Base-by-base conservation (phyloP, 53 echinoderm and acorn worm genomes). In the Apostichopus leukothele region DNA sequence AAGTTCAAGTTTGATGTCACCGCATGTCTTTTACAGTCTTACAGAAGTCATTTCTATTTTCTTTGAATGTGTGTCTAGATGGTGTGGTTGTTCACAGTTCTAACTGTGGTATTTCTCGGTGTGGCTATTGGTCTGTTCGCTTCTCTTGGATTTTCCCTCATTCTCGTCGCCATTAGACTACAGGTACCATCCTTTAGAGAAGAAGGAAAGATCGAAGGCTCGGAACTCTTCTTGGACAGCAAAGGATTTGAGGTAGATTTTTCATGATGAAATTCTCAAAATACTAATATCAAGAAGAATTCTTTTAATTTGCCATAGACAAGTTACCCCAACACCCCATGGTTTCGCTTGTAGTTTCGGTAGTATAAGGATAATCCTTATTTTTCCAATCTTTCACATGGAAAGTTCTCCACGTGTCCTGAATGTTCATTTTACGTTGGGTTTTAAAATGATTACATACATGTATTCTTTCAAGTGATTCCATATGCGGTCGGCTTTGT, bases 41-140 rank as follows among this genome's bases (percentile, higher is more conserved):
- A 39, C 39, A 39, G 3, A 39, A 39, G 39, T 39, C 39, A 3
- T 39, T 39, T 39, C 39, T 39, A 39, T 39, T 39, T 2, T 39
- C 39, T 39, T 27, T 27, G 27, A 27, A 68, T 19, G 71, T 68
- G 1, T 5, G 25, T 77, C 5, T 16, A 96, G 96, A 50, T 89
- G 13, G 92, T 96, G 50, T 96, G 96, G 96, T 73, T 90, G 13
- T 89, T 93, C 4, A 93, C 96, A 5, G 92, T 91, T 74, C 60
- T 86, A 8, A 90, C 89, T 9, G 93, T 93, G 1, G 91, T 96
- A 18, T 89, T 96, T 55, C 89, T 96, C 52, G 96, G 96, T 18
- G 96, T 96, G 55, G 94, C 94, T 77, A 71, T 94, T 26, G 96
- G 96, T 84, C 91, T 96, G 9, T 91, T 90, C 14, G 86, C 92